These are phyloP conservation scores for Pinctada fucata DNA, from an alignment of 2,888 invertebrate genomes.

Conservation along the genomic window DNA sequence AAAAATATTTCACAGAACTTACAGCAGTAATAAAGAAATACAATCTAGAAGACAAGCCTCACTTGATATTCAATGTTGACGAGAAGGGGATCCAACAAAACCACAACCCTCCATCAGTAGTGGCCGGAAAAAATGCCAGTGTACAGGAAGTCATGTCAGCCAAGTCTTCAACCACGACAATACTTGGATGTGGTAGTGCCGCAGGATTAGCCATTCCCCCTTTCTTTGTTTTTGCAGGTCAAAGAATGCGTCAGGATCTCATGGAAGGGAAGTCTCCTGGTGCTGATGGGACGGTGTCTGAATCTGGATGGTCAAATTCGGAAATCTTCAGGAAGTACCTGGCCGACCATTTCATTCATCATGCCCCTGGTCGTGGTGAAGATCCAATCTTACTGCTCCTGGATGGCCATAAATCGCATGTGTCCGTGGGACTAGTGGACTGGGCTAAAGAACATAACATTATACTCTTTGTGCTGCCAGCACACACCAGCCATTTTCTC, in stretches of 20 bases:
- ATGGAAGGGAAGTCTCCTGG: conserved; percentile 19
- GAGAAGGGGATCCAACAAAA: no score
- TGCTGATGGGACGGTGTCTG: conserved; percentile 9
- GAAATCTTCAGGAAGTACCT: conserved; percentile 36
- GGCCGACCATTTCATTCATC: conserved; percentile 36
- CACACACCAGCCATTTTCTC: conserved; percentile 24
- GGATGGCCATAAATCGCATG: conserved; percentile 12
- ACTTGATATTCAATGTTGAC: conserved; percentile 17
- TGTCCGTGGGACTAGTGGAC: conserved; percentile 11
- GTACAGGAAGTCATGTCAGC: conserved; percentile 15
- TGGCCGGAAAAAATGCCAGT: neutral
- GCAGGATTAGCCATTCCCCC: conserved; percentile 10
- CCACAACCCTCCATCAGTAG: conserved; percentile 16
- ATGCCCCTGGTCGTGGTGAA: conserved; percentile 21
- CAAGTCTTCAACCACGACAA: conserved; percentile 6
- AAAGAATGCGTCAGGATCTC: conserved; percentile 15
- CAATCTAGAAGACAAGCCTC: neutral
- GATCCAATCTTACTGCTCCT: conserved; percentile 15
- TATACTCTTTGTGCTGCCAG: conserved; percentile 19
- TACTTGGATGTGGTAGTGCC: conserved; percentile 24
- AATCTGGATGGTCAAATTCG: conserved; percentile 27
- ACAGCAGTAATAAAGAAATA: no score
- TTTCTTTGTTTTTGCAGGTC: conserved; percentile 18
- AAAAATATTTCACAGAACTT: no score
- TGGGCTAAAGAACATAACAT: conserved; percentile 12